These are phyloP conservation scores for Orgyia antiqua DNA, from an alignment of 2,888 invertebrate genomes.

Conservation along the genomic window DNA sequence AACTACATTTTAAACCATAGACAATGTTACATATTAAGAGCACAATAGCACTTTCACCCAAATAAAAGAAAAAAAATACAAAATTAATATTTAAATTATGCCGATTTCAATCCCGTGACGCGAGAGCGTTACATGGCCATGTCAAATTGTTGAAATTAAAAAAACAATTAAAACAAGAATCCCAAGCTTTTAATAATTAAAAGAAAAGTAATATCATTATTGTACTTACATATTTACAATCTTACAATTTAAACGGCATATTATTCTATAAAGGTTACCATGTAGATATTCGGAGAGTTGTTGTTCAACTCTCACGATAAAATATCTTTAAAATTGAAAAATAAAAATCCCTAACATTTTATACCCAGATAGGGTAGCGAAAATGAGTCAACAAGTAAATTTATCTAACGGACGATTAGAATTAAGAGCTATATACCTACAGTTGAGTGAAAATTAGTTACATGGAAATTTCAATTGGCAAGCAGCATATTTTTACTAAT, in stretches of 20 bases:
- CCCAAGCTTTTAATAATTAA: slow-evolving; percentile 50
- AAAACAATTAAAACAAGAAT: slow-evolving; percentile 42
- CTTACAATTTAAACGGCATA: slow-evolving; percentile 54
- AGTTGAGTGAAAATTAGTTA: slow-evolving; percentile 38
- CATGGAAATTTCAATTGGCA: slow-evolving; percentile 35
- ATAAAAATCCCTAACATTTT: slow-evolving; percentile 23
- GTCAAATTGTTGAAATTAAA: slow-evolving; percentile 26
- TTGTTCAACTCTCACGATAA: slow-evolving; percentile 28
- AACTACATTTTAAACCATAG: no score
- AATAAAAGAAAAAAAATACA: no score
- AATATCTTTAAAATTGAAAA: slow-evolving; percentile 21
- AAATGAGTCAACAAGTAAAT: slow-evolving; percentile 40
- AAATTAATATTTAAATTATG: no score
- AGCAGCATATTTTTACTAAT: slow-evolving; percentile 15
- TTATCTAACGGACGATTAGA: slow-evolving; percentile 57
- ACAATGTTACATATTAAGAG: no score
- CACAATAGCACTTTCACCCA: no score
- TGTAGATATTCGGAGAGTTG: slow-evolving; percentile 36
- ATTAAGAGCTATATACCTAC: slow-evolving; percentile 48
- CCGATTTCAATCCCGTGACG: no score
- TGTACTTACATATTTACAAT: slow-evolving; percentile 76
- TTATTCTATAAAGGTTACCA: slow-evolving; percentile 48
- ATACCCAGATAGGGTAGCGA: slow-evolving; percentile 35
- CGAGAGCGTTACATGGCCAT: slow-evolving; percentile 9
- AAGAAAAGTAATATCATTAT: slow-evolving; percentile 58